Evolutionary conservation across 2,797 vertebrate genomes (phyloP).

Genomic region (Ataeniobius toweri): DNA sequence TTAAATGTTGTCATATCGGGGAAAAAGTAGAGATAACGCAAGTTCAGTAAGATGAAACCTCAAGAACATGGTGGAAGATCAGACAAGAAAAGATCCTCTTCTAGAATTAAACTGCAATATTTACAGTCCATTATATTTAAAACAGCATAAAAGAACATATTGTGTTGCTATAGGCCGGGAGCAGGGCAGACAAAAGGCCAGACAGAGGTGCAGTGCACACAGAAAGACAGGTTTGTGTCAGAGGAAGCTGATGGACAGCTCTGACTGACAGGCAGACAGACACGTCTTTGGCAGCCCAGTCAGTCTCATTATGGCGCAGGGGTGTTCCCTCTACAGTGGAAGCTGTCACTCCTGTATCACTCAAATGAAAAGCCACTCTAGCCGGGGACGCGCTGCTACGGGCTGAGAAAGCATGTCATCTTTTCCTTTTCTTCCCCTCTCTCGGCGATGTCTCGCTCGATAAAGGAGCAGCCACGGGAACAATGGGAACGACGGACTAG

Average conservation of each 20-base stretch:
- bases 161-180: slow-evolving; percentile 17
- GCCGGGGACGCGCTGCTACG: slow-evolving; percentile 73
- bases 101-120: background rate
- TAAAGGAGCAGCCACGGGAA: slow-evolving; percentile 83
- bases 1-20: slow-evolving; percentile 5
- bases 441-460: slow-evolving; percentile 81
- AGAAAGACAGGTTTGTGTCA: slow-evolving; percentile 71
- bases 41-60: slow-evolving; percentile 21
- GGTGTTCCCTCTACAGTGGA: slow-evolving; percentile 81
- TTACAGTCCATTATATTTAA: slow-evolving; percentile 38
- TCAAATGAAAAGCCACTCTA: slow-evolving; percentile 79
- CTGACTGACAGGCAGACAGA: slow-evolving; percentile 76
- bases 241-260: slow-evolving; percentile 67
- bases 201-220: slow-evolving; percentile 36
- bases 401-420: slow-evolving; percentile 87
- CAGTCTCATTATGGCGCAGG: slow-evolving; percentile 78
- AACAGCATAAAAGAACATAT: slow-evolving; percentile 16
- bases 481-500: slow-evolving; percentile 82
- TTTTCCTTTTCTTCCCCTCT: slow-evolving; percentile 75
- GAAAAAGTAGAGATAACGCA: slow-evolving; percentile 30
- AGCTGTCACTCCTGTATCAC: slow-evolving; percentile 78
- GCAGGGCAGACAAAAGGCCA: slow-evolving; percentile 53
- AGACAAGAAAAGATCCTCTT: slow-evolving; percentile 21
- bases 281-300: slow-evolving; percentile 77
- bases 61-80: slow-evolving; percentile 22